Evolutionary conservation across 1,140 invertebrate species (phyloP).

Genomic region (Copidosoma floridanum): DNA sequence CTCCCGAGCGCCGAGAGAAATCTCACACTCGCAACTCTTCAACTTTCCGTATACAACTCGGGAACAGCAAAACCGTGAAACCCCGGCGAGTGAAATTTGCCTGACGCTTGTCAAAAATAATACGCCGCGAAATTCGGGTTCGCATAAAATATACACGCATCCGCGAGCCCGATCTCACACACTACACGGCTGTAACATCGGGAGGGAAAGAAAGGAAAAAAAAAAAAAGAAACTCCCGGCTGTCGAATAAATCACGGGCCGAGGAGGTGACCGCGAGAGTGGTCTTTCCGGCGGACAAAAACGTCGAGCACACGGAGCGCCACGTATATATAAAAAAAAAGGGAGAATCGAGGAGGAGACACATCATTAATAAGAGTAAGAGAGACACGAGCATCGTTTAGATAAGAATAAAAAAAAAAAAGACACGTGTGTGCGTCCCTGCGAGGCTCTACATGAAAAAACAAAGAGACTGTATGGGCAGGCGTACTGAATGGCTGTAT

Average conservation of each 20-base stretch:
- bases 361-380: slow-evolving; percentile 25
- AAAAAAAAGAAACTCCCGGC: slow-evolving; percentile 1
- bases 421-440: neutral
- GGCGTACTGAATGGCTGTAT: neutral
- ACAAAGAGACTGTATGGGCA: neutral
- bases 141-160: neutral
- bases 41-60: no score
- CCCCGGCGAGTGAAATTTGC: no score
- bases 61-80: no score
- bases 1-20: no score
- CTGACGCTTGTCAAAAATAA: neutral
- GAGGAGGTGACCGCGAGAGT: neutral
- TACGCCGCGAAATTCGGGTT: neutral
- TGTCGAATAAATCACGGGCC: slow-evolving; percentile 16
- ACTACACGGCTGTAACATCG: no score
- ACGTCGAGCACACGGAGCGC: neutral
- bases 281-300: neutral
- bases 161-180: neutral
- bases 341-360: no score
- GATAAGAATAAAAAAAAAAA: slow-evolving; percentile 14
- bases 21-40: no score
- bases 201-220: neutral
- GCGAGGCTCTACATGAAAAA: neutral
- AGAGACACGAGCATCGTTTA: slow-evolving; percentile 23
- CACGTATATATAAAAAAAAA: neutral